These are phyloP conservation scores for Macrotrachela quadricornifera DNA, from an alignment of 1,140 invertebrate species.

Conservation along the genomic window DNA sequence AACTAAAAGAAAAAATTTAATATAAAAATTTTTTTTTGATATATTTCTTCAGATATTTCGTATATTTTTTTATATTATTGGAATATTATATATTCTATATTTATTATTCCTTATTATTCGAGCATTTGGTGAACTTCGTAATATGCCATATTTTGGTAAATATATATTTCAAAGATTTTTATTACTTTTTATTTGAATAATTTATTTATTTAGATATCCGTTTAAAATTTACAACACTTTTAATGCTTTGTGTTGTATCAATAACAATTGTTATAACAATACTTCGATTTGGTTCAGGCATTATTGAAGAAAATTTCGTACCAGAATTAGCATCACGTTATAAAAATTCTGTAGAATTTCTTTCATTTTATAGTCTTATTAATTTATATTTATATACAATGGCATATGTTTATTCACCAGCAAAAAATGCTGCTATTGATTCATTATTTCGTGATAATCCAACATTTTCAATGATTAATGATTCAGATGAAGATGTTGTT, in stretches of 20 bases:
- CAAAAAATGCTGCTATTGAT: constrained; percentile 48
- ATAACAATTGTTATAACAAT: constrained; percentile 54
- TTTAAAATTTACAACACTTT: constrained; percentile 63
- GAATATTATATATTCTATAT: constrained; percentile 62
- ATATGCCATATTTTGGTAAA: constrained; percentile 89
- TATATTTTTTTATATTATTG: constrained; percentile 36
- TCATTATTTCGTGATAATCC: constrained; percentile 79
- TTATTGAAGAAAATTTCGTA: constrained; percentile 77
- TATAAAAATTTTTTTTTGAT: too few species aligned
- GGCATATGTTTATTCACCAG: constrained; percentile 78
- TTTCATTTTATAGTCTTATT: constrained; percentile 75
- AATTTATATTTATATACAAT: constrained; percentile 82
- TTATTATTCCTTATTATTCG: constrained; percentile 56
- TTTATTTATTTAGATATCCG: constrained; percentile 50
- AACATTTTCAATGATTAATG: constrained; percentile 75
- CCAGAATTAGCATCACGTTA: constrained; percentile 61
- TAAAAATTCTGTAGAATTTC: constrained; percentile 70
- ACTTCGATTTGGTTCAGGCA: constrained; percentile 59
- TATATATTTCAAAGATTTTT: not conserved
- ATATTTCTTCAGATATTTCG: not conserved
- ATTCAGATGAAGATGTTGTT: constrained; percentile 62
- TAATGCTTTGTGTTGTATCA: constrained; percentile 59
- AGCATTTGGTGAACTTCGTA: constrained; percentile 73
- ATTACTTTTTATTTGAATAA: not conserved
- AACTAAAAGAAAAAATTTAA: too few species aligned